Conservation (phyloP, 2,888 invertebrate species). For the Nemotelus nigrinus region DNA sequence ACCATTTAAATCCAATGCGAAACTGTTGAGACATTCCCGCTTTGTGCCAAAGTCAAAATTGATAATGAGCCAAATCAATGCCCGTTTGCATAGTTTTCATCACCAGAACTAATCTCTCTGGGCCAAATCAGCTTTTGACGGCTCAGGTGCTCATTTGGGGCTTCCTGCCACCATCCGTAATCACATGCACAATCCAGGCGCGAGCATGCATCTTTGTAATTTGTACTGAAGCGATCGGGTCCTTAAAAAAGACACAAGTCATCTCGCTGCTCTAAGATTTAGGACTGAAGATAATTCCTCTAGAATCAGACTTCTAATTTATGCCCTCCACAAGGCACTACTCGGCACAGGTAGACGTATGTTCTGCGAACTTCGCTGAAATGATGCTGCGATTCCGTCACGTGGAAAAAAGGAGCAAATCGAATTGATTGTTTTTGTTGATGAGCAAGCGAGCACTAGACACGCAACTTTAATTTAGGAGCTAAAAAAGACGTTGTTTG, state of each 20-base stretch:
- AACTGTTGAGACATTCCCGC: no score
- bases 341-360: not conserved
- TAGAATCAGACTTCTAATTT: slow-evolving; percentile 43
- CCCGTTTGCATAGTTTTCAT: slow-evolving; percentile 7
- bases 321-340: slow-evolving; percentile 32
- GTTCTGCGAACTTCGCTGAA: slow-evolving; percentile 6
- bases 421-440: not conserved
- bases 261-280: slow-evolving; percentile 26
- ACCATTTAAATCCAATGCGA: no score
- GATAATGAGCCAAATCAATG: slow-evolving; percentile 38
- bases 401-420: slow-evolving; percentile 10
- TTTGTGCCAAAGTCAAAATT: slow-evolving; percentile 2
- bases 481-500: slow-evolving; percentile 48
- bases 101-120: slow-evolving; percentile 41
- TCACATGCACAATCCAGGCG: not conserved
- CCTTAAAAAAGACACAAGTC: slow-evolving; percentile 28
- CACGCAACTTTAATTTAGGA: slow-evolving; percentile 49
- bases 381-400: slow-evolving; percentile 27
- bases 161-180: slow-evolving; percentile 29
- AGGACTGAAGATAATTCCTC: slow-evolving; percentile 39
- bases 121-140: slow-evolving; percentile 28
- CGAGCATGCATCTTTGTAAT: slow-evolving; percentile 35
- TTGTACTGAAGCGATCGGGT: slow-evolving; percentile 31
- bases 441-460: slow-evolving; percentile 32
- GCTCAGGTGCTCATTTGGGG: slow-evolving; percentile 42